Percentiles rank a stretch among this genome's conserved stretches.
Evolutionary conservation across 1,140 invertebrate genomes (phyloP).

Genomic region (Ceratina japonica): DNA sequence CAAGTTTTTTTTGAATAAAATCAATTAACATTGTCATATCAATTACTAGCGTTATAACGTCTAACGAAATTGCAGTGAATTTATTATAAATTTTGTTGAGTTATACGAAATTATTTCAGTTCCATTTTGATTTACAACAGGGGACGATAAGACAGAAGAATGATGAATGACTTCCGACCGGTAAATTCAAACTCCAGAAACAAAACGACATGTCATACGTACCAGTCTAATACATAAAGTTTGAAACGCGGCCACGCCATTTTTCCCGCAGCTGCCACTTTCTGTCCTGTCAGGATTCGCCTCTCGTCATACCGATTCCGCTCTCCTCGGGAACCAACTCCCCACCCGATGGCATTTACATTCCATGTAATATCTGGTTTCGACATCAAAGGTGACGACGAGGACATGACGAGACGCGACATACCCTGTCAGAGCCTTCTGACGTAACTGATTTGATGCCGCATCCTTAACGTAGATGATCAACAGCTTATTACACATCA

Average conservation of each 20-base stretch:
- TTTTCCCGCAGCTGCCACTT: conserved; percentile 3
- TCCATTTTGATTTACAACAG: too few species aligned
- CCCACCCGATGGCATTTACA: not conserved
- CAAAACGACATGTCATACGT: too few species aligned
- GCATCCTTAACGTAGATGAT: not conserved
- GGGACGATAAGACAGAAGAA: too few species aligned
- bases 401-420: too few species aligned
- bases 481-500: conserved; percentile 38
- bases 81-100: too few species aligned
- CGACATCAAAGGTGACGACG: conserved; percentile 41
- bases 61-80: too few species aligned
- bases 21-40: too few species aligned
- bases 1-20: too few species aligned
- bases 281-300: not conserved
- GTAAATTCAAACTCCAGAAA: too few species aligned
- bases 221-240: not conserved
- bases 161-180: too few species aligned
- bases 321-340: not conserved
- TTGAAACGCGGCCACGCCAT: not conserved
- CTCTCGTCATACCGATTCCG: not conserved
- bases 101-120: too few species aligned
- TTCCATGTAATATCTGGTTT: conserved; percentile 35
- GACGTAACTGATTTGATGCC: not conserved
- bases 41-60: too few species aligned
- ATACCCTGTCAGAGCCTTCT: conserved; percentile 13